These are phyloP conservation scores for Anaspis maculata DNA, from an alignment of 2,888 invertebrate genomes.

Conservation along the genomic window DNA sequence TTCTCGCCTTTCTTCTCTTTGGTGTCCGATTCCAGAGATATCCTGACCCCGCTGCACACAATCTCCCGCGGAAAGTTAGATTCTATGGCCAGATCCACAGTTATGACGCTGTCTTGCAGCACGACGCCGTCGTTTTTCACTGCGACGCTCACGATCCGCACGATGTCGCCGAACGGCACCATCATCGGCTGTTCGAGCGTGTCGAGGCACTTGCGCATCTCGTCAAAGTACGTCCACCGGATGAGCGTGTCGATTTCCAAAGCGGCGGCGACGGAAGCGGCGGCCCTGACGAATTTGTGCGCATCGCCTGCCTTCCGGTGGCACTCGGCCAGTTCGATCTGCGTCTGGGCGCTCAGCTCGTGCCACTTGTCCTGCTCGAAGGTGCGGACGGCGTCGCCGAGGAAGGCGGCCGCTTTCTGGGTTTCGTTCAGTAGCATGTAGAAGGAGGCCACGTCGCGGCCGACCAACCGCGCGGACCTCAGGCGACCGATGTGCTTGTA, in stretches of 20 bases:
- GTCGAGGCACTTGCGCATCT: constrained; percentile 57
- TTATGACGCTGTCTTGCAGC: constrained; percentile 52
- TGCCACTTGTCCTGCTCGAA: constrained; percentile 85
- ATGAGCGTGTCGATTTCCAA: constrained; percentile 61
- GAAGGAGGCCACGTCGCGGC: constrained; percentile 81
- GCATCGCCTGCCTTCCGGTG: constrained; percentile 72
- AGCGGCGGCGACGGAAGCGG: constrained; percentile 72
- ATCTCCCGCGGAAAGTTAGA: constrained; percentile 60
- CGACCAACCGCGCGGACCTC: constrained; percentile 80
- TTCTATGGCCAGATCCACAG: constrained; percentile 48
- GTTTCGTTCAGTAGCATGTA: constrained; percentile 81
- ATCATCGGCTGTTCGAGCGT: constrained; percentile 32
- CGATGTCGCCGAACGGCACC: constrained; percentile 41
- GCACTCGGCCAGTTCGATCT: constrained; percentile 76
- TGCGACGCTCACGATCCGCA: constrained; percentile 39
- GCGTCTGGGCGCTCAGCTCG: constrained; percentile 71
- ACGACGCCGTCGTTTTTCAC: constrained; percentile 36
- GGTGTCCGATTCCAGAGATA: constrained; percentile 44
- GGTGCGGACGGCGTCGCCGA: constrained; percentile 77
- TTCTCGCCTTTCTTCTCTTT: constrained; percentile 28
- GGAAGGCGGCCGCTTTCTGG: constrained; percentile 82
- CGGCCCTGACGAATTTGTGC: constrained; percentile 52
- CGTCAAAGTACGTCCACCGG: constrained; percentile 61
- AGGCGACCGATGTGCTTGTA: constrained; percentile 82
- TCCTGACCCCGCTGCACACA: constrained; percentile 51